A percentile compares a stretch with the other conserved stretches of the same genome.
phyloP scores from a whole-genome alignment of 92 coral and sea anemone genomes.

The Plumapathes pennacea region DNA sequence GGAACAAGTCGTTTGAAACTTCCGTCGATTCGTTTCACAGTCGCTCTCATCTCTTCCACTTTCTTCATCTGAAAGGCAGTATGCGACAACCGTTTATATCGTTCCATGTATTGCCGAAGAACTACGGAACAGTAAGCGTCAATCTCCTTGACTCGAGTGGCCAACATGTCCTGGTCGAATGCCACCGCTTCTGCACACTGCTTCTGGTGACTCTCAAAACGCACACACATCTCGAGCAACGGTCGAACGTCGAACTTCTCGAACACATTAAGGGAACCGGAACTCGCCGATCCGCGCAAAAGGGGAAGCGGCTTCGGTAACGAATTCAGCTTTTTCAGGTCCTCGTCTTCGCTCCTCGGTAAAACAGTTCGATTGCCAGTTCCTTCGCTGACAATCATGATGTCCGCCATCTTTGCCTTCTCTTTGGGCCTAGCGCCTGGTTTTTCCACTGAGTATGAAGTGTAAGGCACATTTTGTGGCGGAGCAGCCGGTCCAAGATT shows the following conservation, averaged over 20 bases:
- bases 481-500: slow-evolving; percentile 22
- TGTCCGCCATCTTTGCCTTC: slow-evolving; percentile 74
- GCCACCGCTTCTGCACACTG: slow-evolving; percentile 96
- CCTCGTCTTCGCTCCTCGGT: slow-evolving; percentile 62
- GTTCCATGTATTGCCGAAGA: slow-evolving; percentile 59
- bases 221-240: slow-evolving; percentile 16
- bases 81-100: slow-evolving; percentile 66
- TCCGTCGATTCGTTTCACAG: slow-evolving; percentile 67
- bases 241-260: slow-evolving; percentile 65
- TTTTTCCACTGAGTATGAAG: slow-evolving; percentile 62
- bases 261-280: slow-evolving; percentile 59
- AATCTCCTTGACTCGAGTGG: slow-evolving; percentile 78
- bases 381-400: slow-evolving; percentile 79
- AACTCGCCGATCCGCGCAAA: slow-evolving; percentile 69
- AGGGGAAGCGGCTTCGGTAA: slow-evolving; percentile 68
- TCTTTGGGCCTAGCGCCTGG: slow-evolving; percentile 28
- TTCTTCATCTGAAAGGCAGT: slow-evolving; percentile 68
- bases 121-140: slow-evolving; percentile 69
- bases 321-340: slow-evolving; percentile 52
- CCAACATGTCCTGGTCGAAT: slow-evolving; percentile 89
- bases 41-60: slow-evolving; percentile 82
- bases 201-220: slow-evolving; percentile 70
- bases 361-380: slow-evolving; percentile 31
- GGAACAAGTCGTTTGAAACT: slow-evolving; percentile 87
- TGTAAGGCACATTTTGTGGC: slow-evolving; percentile 46